Evolutionary conservation across 2,888 invertebrate genomes (phyloP), one percentile per base, ranked within the genome.

Genomic region (Drosophila lacicola): DNA sequence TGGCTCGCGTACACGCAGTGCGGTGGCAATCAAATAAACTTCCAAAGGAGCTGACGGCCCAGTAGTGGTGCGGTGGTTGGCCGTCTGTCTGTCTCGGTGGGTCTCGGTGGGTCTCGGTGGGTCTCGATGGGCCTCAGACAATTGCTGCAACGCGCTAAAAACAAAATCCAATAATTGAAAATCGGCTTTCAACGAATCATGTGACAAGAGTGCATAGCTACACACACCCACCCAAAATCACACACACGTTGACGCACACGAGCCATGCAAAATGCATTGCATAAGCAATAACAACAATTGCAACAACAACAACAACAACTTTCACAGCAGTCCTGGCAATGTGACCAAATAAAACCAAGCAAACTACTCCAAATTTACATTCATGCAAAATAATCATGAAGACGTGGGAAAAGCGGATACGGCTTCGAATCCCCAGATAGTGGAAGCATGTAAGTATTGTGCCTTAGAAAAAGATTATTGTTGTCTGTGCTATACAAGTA

Each of bases 91-190:
- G 33, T 41, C 21, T 5, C 17, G 17, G 17, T 17, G 17, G 17
- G 21, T 3, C 29, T 29, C 2, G 3, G 4, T 37, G n/a, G n/a
- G n/a, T n/a, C n/a, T n/a, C n/a, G 17, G 17, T 17, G 21, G 39
- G 9, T 6, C 36, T 76, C 64, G 50, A 54, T 54, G 71, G 49
- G 73, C 45, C 62, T 29, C 66, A 51, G 66, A 64, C 70, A 70
- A 74, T 62, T 67, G 71, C 44, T 36, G 17, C 60, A 53, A 44
- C 25, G 66, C 46, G 63, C 46, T 69, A 66, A 80, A 80, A 84
- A 86, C 82, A 78, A 89, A 90, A 87, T 90, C 79, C 86, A 89
- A 88, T 91, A 90, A 90, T 88, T 90, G 88, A 89, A 91, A 89
- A 80, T 63, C 45, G 13, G 51, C 61, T 54, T 68, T 65, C 34